phyloP scores from a whole-genome alignment of 2,797 vertebrate genomes.

The Fratercula arctica region DNA sequence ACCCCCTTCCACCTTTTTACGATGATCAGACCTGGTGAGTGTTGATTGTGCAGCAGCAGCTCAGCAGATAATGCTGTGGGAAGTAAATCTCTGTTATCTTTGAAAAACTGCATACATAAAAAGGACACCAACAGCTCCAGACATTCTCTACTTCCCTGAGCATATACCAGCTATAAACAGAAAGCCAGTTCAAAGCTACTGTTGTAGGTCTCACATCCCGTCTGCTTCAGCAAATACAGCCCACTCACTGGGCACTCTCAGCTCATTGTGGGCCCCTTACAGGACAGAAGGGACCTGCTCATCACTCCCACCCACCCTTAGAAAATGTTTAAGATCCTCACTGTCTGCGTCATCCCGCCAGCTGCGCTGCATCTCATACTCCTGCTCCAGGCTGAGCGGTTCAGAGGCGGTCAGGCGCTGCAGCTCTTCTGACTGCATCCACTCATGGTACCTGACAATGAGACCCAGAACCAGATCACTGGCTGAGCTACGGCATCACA shows the following conservation, averaged over 20 bases:
- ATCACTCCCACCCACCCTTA: neutral
- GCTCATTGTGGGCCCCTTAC: neutral
- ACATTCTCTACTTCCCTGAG: neutral
- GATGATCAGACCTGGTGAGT: rapidly evolving
- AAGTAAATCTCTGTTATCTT: neutral
- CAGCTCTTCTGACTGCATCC: slow-evolving; percentile 93
- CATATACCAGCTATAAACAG: neutral
- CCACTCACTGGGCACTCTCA: rapidly evolving
- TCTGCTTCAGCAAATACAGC: neutral
- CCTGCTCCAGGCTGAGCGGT: slow-evolving; percentile 91
- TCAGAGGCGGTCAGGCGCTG: slow-evolving; percentile 92
- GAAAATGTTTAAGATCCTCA: slow-evolving; percentile 62
- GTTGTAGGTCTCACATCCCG: neutral
- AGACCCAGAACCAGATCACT: neutral
- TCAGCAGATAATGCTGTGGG: neutral
- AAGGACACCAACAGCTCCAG: neutral
- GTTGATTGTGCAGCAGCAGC: neutral
- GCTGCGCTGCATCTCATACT: slow-evolving; percentile 91
- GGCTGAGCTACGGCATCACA: neutral
- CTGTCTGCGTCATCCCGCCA: slow-evolving; percentile 92
- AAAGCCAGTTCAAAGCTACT: neutral
- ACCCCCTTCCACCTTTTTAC: neutral
- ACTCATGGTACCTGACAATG: slow-evolving; percentile 86
- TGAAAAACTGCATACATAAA: neutral
- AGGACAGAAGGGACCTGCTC: too few relatives aligned